Evolutionary conservation across 2,888 invertebrate genomes (phyloP).

Genomic region (Agapostemon virescens): DNA sequence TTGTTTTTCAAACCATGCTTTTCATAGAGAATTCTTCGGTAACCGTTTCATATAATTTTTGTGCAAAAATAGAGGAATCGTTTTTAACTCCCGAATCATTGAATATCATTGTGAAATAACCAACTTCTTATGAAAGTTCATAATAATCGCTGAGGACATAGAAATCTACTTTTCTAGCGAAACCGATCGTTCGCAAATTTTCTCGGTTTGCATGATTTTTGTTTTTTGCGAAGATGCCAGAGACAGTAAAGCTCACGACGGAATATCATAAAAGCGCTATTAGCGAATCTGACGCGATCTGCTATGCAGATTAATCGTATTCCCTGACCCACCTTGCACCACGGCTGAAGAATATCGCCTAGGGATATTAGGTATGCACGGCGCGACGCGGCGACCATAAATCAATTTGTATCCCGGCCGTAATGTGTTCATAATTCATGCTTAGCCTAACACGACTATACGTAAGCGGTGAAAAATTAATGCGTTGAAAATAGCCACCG

Average conservation of each 20-base stretch:
- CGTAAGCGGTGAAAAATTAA: conserved; percentile 75
- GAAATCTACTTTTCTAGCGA: conserved; percentile 11
- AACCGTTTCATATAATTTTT: too few relatives aligned
- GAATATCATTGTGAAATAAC: too few relatives aligned
- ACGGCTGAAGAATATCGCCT: conserved; percentile 72
- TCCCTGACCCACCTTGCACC: conserved; percentile 69
- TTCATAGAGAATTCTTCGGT: too few relatives aligned
- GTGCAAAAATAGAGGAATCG: too few relatives aligned
- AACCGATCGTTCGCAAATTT: conserved; percentile 6
- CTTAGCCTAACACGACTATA: conserved; percentile 74
- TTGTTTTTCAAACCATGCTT: too few relatives aligned
- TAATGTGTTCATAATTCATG: conserved; percentile 80
- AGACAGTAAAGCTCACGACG: conserved; percentile 45
- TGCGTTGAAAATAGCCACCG: conserved; percentile 67
- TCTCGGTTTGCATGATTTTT: neutral
- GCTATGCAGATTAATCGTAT: conserved; percentile 76
- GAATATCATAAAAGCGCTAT: conserved; percentile 67
- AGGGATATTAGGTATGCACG: conserved; percentile 78
- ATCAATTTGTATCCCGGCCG: conserved; percentile 78
- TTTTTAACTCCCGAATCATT: too few relatives aligned
- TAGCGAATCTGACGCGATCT: conserved; percentile 69
- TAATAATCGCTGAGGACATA: neutral
- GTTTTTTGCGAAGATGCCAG: conserved; percentile 39
- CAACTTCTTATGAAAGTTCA: too few relatives aligned
- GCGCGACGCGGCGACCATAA: conserved; percentile 76